These are phyloP conservation scores for Apostichopus californicus DNA, from an alignment of 35 echinoderm and acorn worm genomes.

Conservation along the genomic window DNA sequence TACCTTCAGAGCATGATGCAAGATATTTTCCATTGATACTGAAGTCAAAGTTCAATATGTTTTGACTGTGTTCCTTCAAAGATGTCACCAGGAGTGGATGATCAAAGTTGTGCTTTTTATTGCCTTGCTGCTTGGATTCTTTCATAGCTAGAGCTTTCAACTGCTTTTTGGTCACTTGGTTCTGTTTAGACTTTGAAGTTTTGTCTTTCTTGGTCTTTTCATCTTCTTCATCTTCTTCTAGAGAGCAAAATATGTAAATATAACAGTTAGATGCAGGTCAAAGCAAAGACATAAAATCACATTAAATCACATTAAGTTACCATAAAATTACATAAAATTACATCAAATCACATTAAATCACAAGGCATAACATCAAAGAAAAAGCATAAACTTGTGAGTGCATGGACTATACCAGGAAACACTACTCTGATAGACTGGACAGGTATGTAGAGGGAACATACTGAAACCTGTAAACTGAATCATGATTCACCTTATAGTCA, in stretches of 20 bases:
- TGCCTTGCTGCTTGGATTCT: conserved; percentile 54
- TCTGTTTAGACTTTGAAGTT: conserved; percentile 57
- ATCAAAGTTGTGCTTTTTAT: conserved; percentile 38
- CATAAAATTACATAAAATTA: too few relatives aligned
- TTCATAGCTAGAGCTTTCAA: conserved; percentile 46
- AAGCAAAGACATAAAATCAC: neutral
- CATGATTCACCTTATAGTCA: too few relatives aligned
- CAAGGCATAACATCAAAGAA: too few relatives aligned
- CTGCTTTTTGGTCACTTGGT: conserved; percentile 56
- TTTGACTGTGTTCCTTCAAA: conserved; percentile 80
- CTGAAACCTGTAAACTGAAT: too few relatives aligned
- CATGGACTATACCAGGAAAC: too few relatives aligned
- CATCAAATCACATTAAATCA: too few relatives aligned
- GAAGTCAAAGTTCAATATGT: conserved; percentile 87
- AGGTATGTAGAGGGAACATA: too few relatives aligned
- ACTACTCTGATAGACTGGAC: too few relatives aligned
- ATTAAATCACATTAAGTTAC: too few relatives aligned
- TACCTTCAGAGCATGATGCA: conserved; percentile 96
- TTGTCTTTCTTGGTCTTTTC: conserved; percentile 61
- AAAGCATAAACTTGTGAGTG: too few relatives aligned
- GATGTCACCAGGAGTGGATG: conserved; percentile 77
- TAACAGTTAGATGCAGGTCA: neutral
- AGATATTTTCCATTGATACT: conserved; percentile 99
- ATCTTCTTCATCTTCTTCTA: conserved; percentile 53
- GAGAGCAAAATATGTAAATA: neutral